Base-by-base conservation (phyloP, 2,888 invertebrate species). In the Anthophora plumipes region DNA sequence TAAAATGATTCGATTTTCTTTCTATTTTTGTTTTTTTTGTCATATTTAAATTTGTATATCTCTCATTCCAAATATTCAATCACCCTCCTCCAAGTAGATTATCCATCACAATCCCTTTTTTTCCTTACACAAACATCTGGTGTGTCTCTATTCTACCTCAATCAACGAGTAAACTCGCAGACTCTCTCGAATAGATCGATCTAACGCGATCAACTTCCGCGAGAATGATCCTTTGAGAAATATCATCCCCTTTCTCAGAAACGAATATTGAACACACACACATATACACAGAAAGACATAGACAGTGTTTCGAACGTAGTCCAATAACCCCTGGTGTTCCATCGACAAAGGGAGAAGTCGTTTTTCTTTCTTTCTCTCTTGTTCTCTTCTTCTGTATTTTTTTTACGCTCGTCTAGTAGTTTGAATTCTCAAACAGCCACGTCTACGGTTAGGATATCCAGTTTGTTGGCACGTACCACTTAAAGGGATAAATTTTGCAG, bases 391-490 rank as follows among this genome's bases (percentile, higher is more conserved):
- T 31, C n/a, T n/a, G n/a, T n/a, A n/a, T 31, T 31, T 31, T 31
- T 67, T 43, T 22, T 22, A 50, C 59, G 41, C 25, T 37, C n/a
- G 69, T 55, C 46, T 50, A 63, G 17, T 37, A 22, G 12, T 8
- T 43, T 52, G 73, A 85, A 85, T 81, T 73, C 80, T 78, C 60
- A 72, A 73, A 70, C 46, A 48, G n/a, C 22, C 22, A n/a, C 39
- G 55, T 31, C 46, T n/a, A 31, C 31, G 12, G 17, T 43, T 20
- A 25, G 17, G 25, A 12, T 39, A 74, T 66, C 77, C 63, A 43
- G 59, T 80, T 82, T 73, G 80, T 68, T 59, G 82, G 76, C 85
- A 86, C 85, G 76, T 84, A 80, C 70, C 63, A 77, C 75, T 84
- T 80, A 74, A 86, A 74, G 48, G 73, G 77, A 80, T 85, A 82